A percentile compares a stretch with the other conserved stretches of the same genome.
phyloP scores from a whole-genome alignment of 1,140 invertebrate species.

The Drosophila aff. region DNA sequence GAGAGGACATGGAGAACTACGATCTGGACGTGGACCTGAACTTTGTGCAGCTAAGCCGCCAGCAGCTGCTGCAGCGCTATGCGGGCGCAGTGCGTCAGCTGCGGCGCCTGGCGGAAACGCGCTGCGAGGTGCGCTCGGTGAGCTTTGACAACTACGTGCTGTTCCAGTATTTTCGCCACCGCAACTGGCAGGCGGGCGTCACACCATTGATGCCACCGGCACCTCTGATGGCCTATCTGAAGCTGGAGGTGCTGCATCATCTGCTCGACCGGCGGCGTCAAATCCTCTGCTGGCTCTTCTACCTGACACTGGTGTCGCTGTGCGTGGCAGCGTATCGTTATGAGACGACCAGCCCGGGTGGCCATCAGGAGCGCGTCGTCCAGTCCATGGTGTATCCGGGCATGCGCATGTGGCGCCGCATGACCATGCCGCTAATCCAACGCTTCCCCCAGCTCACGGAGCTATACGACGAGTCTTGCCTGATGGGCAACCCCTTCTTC shows the following conservation, averaged over 20 bases:
- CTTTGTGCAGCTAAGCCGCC: slow-evolving; percentile 68
- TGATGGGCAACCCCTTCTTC: slow-evolving; percentile 90
- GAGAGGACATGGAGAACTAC: slow-evolving; percentile 52
- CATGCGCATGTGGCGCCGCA: slow-evolving; percentile 85
- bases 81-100: slow-evolving; percentile 58
- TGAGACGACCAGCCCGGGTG: slow-evolving; percentile 78
- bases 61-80: slow-evolving; percentile 74
- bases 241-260: slow-evolving; percentile 75
- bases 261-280: slow-evolving; percentile 75
- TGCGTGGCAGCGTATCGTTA: slow-evolving; percentile 76
- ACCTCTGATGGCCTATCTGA: slow-evolving; percentile 60
- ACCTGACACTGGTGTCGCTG: slow-evolving; percentile 64
- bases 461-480: slow-evolving; percentile 90
- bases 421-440: slow-evolving; percentile 86
- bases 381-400: slow-evolving; percentile 86
- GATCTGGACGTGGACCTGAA: slow-evolving; percentile 71
- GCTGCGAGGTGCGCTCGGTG: slow-evolving; percentile 67
- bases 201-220: slow-evolving; percentile 3
- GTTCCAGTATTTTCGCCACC: slow-evolving; percentile 79
- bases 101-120: slow-evolving; percentile 69
- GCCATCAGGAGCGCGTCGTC: slow-evolving; percentile 78
- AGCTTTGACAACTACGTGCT: slow-evolving; percentile 80
- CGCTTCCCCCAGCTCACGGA: slow-evolving; percentile 86
- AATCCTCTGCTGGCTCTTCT: slow-evolving; percentile 80
- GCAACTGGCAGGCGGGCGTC: slow-evolving; percentile 22